Evolutionary conservation across 2,113 vertebrate genomes (phyloP).

Genomic region (Phrynocephalus versicolor): DNA sequence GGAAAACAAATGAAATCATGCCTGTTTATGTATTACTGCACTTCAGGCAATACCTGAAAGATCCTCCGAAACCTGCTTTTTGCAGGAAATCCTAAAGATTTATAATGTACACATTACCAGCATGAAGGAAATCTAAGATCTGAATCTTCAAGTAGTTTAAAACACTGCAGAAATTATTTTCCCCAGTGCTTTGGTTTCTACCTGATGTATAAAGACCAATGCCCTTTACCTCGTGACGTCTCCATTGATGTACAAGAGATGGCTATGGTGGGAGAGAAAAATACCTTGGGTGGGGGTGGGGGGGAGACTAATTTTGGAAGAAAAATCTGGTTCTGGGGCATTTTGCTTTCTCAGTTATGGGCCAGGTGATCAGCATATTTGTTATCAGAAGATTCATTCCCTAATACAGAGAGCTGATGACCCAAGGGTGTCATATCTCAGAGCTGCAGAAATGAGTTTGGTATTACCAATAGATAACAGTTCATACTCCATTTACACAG

Average conservation of each 20-base stretch:
- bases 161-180: not conserved
- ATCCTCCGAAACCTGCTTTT: not conserved
- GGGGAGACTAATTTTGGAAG: not conserved
- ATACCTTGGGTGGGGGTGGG: too few relatives aligned
- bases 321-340: not conserved
- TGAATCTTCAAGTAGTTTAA: not conserved
- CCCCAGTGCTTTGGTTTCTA: not conserved
- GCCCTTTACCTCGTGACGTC: not conserved
- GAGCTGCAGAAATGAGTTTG: too few relatives aligned
- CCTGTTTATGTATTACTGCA: not conserved
- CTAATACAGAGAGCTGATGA: too few relatives aligned
- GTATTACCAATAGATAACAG: too few relatives aligned
- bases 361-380: too few relatives aligned
- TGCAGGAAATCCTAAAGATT: not conserved
- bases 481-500: too few relatives aligned
- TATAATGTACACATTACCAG: not conserved
- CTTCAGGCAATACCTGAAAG: not conserved
- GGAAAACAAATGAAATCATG: constrained; percentile 3
- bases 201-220: not conserved
- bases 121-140: not conserved
- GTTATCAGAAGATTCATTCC: too few relatives aligned
- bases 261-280: not conserved
- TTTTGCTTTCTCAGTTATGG: too few relatives aligned
- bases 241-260: not conserved
- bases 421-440: too few relatives aligned